A percentile compares a stretch with the other conserved stretches of the same genome.
Conservation (phyloP, 2,888 invertebrate genomes). For the Pterobdella sp. region DNA sequence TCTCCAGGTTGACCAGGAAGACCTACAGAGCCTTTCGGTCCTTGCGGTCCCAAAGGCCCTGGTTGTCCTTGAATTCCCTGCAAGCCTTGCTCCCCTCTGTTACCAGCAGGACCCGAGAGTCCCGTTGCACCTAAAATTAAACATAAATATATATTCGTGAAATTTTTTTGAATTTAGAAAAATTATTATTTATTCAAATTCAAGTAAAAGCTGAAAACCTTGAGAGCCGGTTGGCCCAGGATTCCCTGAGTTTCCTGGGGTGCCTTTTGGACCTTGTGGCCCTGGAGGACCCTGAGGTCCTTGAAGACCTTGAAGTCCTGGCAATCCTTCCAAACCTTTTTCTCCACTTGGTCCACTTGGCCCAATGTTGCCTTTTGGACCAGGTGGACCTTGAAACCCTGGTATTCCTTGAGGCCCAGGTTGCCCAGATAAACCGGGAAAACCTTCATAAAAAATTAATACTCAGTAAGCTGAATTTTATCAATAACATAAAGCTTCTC, state of each 20-base stretch:
- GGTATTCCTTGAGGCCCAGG: conserved; percentile 27
- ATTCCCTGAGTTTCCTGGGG: conserved; percentile 33
- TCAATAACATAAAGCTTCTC: background rate
- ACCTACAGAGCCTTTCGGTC: conserved; percentile 5
- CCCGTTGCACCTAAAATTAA: conserved; percentile 26
- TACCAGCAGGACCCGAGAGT: conserved; percentile 23
- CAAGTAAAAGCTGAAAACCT: background rate
- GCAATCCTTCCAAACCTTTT: conserved; percentile 29
- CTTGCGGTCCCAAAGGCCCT: background rate
- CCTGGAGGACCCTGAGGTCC: conserved; percentile 28
- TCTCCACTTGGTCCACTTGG: conserved; percentile 21
- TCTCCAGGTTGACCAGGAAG: conserved; percentile 22
- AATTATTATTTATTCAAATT: background rate
- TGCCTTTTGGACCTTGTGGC: conserved; percentile 27
- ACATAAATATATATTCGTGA: background rate
- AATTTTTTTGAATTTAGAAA: background rate
- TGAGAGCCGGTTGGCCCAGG: conserved; percentile 23
- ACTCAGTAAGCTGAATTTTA: background rate
- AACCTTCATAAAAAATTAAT: conserved; percentile 15
- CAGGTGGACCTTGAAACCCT: conserved; percentile 25
- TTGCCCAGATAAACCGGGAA: conserved; percentile 24
- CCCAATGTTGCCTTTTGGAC: conserved; percentile 28
- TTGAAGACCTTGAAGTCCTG: conserved; percentile 14
- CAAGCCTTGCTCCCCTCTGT: conserved; percentile 11
- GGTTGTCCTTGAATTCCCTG: background rate